phyloP scores from a whole-genome alignment of 2,888 invertebrate species.

The Lamproptera curius region DNA sequence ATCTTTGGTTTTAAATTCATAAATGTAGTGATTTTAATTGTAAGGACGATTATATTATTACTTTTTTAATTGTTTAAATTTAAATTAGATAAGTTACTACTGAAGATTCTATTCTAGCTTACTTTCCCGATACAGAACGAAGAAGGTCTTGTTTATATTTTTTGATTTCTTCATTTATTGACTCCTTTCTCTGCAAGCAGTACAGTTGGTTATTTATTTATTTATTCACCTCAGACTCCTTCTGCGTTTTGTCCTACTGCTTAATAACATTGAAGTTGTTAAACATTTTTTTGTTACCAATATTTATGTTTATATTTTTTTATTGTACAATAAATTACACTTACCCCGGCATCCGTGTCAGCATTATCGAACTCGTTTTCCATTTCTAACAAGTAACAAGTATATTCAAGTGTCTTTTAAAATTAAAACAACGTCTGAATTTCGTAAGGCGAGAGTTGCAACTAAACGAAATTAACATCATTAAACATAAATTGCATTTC shows the following conservation, averaged over 20 bases:
- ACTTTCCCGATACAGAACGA: constrained; percentile 56
- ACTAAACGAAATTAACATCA: constrained; percentile 51
- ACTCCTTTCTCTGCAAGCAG: constrained; percentile 6
- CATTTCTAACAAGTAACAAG: constrained; percentile 33
- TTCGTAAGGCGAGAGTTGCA: constrained; percentile 42
- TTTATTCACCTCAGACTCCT: not conserved
- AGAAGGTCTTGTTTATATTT: constrained; percentile 64
- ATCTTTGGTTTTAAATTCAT: no score
- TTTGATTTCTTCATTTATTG: constrained; percentile 55
- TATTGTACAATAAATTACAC: constrained; percentile 19
- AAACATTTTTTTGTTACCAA: not conserved
- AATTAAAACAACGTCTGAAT: constrained; percentile 46
- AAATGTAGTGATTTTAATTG: no score
- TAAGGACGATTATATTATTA: no score
- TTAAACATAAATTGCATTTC: constrained; percentile 64
- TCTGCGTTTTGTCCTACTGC: not conserved
- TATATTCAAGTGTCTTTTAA: constrained; percentile 33
- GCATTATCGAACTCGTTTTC: constrained; percentile 26
- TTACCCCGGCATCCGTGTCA: constrained; percentile 37
- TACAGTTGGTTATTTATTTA: no score
- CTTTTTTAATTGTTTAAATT: no score
- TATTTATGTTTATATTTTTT: no score
- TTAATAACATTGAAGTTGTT: not conserved
- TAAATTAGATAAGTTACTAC: no score
- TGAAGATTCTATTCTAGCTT: no score